These are phyloP conservation scores for Busseola fusca DNA, from an alignment of 2,888 invertebrate species.

Conservation along the genomic window DNA sequence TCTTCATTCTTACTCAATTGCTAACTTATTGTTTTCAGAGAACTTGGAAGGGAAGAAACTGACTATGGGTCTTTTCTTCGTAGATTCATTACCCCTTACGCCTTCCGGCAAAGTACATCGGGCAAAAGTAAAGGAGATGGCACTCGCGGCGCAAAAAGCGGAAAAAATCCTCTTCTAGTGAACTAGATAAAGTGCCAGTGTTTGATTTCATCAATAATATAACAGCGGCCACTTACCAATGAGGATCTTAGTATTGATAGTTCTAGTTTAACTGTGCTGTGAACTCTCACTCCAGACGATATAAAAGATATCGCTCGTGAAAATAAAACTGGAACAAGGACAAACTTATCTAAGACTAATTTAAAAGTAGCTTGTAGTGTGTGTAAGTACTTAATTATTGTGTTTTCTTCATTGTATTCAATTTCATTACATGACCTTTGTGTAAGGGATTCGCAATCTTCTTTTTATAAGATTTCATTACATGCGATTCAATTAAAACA, in stretches of 20 bases:
- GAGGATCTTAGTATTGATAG: slow-evolving; percentile 36
- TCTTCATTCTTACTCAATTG: slow-evolving; percentile 44
- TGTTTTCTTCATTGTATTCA: slow-evolving; percentile 7
- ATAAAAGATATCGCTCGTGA: not conserved
- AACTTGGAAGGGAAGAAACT: slow-evolving; percentile 66
- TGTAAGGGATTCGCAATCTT: not conserved
- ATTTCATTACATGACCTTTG: slow-evolving; percentile 12
- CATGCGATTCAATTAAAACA: slow-evolving; percentile 20
- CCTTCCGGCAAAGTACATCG: slow-evolving; percentile 73
- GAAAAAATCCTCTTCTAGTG: slow-evolving; percentile 57
- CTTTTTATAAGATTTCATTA: slow-evolving; percentile 24
- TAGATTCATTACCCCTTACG: slow-evolving; percentile 68
- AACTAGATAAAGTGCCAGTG: slow-evolving; percentile 24
- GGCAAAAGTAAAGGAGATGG: slow-evolving; percentile 65
- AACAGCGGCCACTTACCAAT: slow-evolving; percentile 22
- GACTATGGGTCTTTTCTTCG: slow-evolving; percentile 69
- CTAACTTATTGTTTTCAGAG: slow-evolving; percentile 61
- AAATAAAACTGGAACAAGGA: slow-evolving; percentile 12
- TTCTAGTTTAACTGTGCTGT: slow-evolving; percentile 25
- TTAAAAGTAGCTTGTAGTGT: not conserved
- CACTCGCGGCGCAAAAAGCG: slow-evolving; percentile 60
- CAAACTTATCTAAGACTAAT: slow-evolving; percentile 15
- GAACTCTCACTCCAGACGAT: slow-evolving; percentile 20
- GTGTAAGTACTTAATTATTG: slow-evolving; percentile 13
- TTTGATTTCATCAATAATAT: slow-evolving; percentile 29